These are phyloP conservation scores for Adelognathus sp. DNA, from an alignment of 2,888 invertebrate species.

Conservation along the genomic window DNA sequence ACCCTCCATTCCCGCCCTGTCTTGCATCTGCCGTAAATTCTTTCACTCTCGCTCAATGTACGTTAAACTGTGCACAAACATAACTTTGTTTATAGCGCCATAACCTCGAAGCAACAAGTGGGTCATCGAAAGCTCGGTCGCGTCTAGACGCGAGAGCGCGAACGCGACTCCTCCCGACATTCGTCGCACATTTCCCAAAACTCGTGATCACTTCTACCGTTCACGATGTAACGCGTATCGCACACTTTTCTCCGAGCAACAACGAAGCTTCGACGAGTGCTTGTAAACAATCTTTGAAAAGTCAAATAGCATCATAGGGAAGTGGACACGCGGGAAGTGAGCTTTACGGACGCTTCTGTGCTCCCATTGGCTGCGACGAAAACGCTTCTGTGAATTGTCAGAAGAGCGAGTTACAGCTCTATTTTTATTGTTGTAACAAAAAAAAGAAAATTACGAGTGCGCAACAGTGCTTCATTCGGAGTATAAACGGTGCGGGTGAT, in stretches of 20 bases:
- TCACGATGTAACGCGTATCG: slow-evolving; percentile 9
- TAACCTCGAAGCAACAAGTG: slow-evolving; percentile 79
- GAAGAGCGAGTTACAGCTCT: too few species aligned
- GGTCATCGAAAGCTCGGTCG: slow-evolving; percentile 69
- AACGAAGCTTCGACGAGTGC: slow-evolving; percentile 66
- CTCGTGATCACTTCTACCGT: slow-evolving; percentile 25
- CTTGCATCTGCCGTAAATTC: slow-evolving; percentile 58
- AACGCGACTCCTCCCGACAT: slow-evolving; percentile 2
- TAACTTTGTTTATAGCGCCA: slow-evolving; percentile 79
- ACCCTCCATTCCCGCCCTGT: slow-evolving; percentile 78
- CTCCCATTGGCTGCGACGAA: slow-evolving; percentile 60
- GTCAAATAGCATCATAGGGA: slow-evolving; percentile 74
- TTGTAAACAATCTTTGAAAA: slow-evolving; percentile 79
- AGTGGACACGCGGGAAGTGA: slow-evolving; percentile 72
- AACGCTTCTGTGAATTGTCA: too few species aligned
- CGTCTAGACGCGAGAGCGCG: slow-evolving; percentile 54
- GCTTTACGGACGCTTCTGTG: slow-evolving; percentile 54
- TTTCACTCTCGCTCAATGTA: slow-evolving; percentile 65
- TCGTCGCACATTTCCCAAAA: slow-evolving; percentile 43
- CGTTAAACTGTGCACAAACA: slow-evolving; percentile 71
- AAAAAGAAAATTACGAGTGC: too few species aligned
- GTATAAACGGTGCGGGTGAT: background rate
- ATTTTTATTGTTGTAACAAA: too few species aligned
- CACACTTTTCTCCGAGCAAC: slow-evolving; percentile 50
- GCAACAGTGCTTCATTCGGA: too few species aligned